Evolutionary conservation across 2,113 vertebrate genomes (phyloP).

Genomic region (Rhipidura dahli): DNA sequence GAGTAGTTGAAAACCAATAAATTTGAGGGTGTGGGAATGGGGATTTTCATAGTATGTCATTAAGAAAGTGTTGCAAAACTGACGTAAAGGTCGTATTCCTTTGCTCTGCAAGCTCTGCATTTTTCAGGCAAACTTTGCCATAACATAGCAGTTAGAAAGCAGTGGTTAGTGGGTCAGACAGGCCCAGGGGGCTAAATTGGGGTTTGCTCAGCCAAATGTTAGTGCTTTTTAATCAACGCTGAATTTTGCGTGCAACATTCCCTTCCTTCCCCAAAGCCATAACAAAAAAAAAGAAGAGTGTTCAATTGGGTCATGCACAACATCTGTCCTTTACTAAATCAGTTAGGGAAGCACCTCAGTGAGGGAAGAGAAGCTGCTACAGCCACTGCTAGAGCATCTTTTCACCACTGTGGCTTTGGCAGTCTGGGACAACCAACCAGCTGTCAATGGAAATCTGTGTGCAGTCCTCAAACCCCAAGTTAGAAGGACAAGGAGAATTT

Average conservation of each 20-base stretch:
- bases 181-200: neutral
- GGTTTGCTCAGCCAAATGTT: conserved; percentile 33
- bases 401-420: neutral
- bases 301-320: conserved; percentile 13
- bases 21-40: neutral
- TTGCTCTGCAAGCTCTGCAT: neutral
- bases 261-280: conserved; percentile 50
- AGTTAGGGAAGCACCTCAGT: neutral
- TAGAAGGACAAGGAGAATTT: neutral
- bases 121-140: conserved; percentile 1
- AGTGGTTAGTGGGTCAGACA: conserved; percentile 65
- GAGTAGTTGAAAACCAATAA: neutral
- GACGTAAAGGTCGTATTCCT: neutral
- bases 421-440: neutral
- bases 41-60: neutral
- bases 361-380: neutral
- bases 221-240: conserved; percentile 18
- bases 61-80: conserved; percentile 14
- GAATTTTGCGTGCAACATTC: neutral
- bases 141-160: conserved; percentile 29
- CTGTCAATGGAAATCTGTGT: rapidly evolving
- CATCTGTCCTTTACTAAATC: neutral
- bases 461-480: neutral
- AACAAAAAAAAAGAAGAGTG: neutral
- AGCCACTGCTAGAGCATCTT: neutral